Evolutionary conservation across 2,888 invertebrate genomes (phyloP).

Genomic region (Bugula neritina): DNA sequence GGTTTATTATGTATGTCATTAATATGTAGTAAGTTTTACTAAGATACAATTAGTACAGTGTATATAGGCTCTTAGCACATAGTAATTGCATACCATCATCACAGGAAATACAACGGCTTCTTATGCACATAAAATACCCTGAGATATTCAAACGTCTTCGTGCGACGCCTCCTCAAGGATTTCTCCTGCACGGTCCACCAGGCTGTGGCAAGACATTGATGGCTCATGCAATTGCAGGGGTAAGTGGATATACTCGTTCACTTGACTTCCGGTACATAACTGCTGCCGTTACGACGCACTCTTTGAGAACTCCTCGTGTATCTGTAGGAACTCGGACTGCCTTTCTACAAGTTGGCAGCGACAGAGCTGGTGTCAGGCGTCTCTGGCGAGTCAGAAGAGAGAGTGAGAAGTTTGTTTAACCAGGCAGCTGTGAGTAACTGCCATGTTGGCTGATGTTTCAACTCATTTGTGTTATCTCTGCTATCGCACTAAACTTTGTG

Average conservation of each 20-base stretch:
- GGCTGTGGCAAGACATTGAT: constrained; percentile 72
- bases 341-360: constrained; percentile 78
- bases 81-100: too few relatives aligned
- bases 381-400: constrained; percentile 90
- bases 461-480: too few relatives aligned
- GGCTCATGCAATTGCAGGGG: constrained; percentile 56
- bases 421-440: constrained; percentile 63
- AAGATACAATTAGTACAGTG: too few relatives aligned
- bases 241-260: constrained; percentile 37
- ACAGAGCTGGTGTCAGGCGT: constrained; percentile 89
- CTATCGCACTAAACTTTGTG: too few relatives aligned
- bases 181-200: constrained; percentile 89
- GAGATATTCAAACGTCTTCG: constrained; percentile 80
- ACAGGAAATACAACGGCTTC: constrained; percentile 67
- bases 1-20: too few relatives aligned
- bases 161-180: constrained; percentile 79
- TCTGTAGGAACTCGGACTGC: constrained; percentile 72
- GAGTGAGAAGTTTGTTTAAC: constrained; percentile 84
- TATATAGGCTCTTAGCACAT: too few relatives aligned
- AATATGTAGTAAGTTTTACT: too few relatives aligned
- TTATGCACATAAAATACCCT: constrained; percentile 81
- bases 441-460: too few relatives aligned
- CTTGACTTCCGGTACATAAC: too few relatives aligned
- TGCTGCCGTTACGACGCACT: too few relatives aligned
- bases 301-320: too few relatives aligned